Evolutionary conservation across 37 sponge, comb jelly and placozoan species (phyloP), one percentile per base, ranked within the genome.

Genomic region (Mnemiopsis leidyi): DNA sequence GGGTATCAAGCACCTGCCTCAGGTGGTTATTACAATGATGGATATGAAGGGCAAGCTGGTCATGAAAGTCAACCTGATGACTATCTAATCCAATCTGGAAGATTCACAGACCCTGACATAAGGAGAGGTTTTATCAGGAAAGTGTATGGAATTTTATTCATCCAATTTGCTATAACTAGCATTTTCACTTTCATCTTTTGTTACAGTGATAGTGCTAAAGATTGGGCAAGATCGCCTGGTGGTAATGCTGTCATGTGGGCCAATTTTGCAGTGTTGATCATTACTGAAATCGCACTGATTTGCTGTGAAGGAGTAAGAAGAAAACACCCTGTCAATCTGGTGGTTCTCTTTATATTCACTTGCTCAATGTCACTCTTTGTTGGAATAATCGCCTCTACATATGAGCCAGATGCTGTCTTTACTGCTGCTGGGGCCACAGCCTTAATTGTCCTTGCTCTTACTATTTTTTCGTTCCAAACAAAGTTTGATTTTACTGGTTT

Each of bases 291-390:
- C 25, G 90, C 90, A 25, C 90, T 85, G 32, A 85, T 85, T 26
- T 85, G 90, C 48, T 85, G 90, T 85, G 90, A 85, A 25, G 90
- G 90, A 24, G 90, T 85, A 28, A 85, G 90, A 37, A 85, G 90
- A 61, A 85, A 85, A 61, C 32, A 33, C 61, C 90, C 90, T 85
- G 23, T 85, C 3, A 85, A 85, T 37, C 32, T 85, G 61, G 36
- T 85, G 21, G 90, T 85, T 2, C 90, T 85, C 29, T 35, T 35
- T n/a, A 39, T 85, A 13, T 85, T 85, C 90, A 85, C 90, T 23
- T 23, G 33, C 36, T 40, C 61, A 40, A 85, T 85, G 90, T 85
- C 90, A 9, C 36, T 85, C 90, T 85, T 85, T 38, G 90, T 85
- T 13, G 90, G 90, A 0, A 85, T 85, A 13, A 85, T 85, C 5